A percentile compares a stretch with the other conserved stretches of the same genome.
phyloP scores from a whole-genome alignment of 2,797 vertebrate genomes.

The Alcedo quadribrachys region DNA sequence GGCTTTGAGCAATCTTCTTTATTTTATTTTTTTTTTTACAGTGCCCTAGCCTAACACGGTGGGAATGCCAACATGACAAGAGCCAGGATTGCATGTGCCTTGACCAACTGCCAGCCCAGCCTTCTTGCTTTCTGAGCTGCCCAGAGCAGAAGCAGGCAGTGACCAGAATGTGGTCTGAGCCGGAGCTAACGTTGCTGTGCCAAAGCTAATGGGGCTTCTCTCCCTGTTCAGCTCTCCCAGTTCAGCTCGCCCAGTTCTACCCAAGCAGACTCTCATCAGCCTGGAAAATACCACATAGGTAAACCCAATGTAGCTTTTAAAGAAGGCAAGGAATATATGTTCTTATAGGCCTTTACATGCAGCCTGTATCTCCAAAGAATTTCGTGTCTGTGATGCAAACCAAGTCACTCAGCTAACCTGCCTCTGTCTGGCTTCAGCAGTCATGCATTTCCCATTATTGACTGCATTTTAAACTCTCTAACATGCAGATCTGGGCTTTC shows the following conservation, averaged over 20 bases:
- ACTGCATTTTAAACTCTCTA: background rate
- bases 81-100: slow-evolving; percentile 48
- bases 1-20: background rate
- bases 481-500: background rate
- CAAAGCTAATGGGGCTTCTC: slow-evolving; percentile 6
- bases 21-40: background rate
- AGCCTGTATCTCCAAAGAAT: background rate
- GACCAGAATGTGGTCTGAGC: slow-evolving; percentile 47
- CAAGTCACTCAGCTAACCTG: background rate
- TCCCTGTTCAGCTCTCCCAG: slow-evolving; percentile 17
- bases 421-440: background rate
- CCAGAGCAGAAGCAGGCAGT: slow-evolving; percentile 36
- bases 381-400: background rate
- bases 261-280: background rate
- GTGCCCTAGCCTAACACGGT: background rate
- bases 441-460: background rate
- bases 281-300: background rate
- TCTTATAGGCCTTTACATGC: background rate
- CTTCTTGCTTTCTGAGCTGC: slow-evolving; percentile 3
- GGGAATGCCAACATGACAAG: background rate
- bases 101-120: slow-evolving; percentile 36
- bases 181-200: background rate
- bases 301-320: background rate
- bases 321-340: background rate
- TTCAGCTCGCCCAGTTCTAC: background rate